Base-by-base conservation (phyloP, 2,113 vertebrate genomes). In the Accipiter virgatus region DNA sequence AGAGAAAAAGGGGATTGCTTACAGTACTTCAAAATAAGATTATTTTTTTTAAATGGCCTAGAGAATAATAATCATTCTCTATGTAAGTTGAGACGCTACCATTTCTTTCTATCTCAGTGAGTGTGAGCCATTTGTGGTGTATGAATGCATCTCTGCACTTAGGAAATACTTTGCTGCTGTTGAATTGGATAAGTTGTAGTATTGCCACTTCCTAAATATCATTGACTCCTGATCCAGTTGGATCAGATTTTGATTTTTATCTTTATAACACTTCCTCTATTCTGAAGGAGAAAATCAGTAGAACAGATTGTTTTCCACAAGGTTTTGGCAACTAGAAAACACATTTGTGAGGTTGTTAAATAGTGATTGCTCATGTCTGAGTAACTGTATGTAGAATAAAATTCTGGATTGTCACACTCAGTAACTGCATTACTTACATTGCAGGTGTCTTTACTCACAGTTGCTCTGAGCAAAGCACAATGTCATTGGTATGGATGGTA, bases 1-100 rank as follows among this genome's bases (percentile, higher is more conserved):
- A 56, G 40, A 80, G 45, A 66, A 94, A 78, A 79, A 27, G 58
- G 50, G n/a, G 58, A 94, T 97, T 53, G 7, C 81, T 95, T 93
- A 70, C 62, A 83, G 62, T 53, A 77, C 87, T 94, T 93, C 53
- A 95, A 93, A 87, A 86, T 90, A 90, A 50, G 61, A 43, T 1
- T 56, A 68, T 25, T 55, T 65, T 53, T 66, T 27, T 1, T 5
- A 43, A 43, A 5, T 66, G 40, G 68, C 9, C 31, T 70, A 36
- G 70, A 91, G 81, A 88, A 88, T 73, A 77, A 85, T 89, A 67
- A 87, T 96, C 3, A 53, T 78, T 77, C 32, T 77, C 9, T 90
- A 2, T 38, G 19, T 79, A 85, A 71, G 43, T 7, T 88, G 78
- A 91, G 70, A 31, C 31, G 56, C 65, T 29, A 12, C 73, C 17